Percentiles rank a stretch among this genome's conserved stretches.
These are phyloP conservation scores for Alligator sinensis DNA, from an alignment of 2,113 vertebrate genomes.

Conservation along the genomic window DNA sequence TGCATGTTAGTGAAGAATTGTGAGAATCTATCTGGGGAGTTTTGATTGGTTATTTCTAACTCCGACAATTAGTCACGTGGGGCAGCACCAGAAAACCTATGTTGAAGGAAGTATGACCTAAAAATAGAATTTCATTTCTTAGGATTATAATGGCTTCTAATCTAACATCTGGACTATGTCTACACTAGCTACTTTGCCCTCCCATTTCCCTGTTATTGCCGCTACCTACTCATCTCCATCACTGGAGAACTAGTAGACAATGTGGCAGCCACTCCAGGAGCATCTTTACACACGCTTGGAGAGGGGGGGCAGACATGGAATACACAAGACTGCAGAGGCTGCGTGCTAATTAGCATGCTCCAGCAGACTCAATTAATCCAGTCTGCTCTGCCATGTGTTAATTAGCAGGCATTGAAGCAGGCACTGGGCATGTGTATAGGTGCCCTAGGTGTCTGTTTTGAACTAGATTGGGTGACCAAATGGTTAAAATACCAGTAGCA, in stretches of 20 bases:
- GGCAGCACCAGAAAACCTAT: background rate
- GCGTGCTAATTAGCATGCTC: too few relatives aligned
- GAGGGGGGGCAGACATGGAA: too few relatives aligned
- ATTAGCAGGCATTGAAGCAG: too few relatives aligned
- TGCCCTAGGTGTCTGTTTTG: too few relatives aligned
- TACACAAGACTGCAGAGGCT: too few relatives aligned
- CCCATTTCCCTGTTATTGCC: too few relatives aligned
- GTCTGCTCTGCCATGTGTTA: too few relatives aligned
- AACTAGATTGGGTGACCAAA: background rate
- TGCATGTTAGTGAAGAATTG: background rate
- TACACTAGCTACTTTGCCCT: too few relatives aligned
- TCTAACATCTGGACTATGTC: too few relatives aligned
- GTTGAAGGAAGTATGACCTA: background rate
- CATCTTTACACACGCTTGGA: background rate
- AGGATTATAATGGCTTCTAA: background rate
- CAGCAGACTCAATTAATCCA: too few relatives aligned
- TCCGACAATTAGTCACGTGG: background rate
- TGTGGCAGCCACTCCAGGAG: background rate
- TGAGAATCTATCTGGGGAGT: background rate
- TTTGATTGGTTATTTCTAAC: background rate
- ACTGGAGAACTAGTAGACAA: background rate
- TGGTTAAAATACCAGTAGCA: too few relatives aligned
- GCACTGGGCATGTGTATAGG: too few relatives aligned
- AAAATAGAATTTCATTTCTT: background rate
- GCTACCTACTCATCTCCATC: background rate